Base-by-base conservation (phyloP, 2,113 vertebrate genomes). In the Corapipo altera region DNA sequence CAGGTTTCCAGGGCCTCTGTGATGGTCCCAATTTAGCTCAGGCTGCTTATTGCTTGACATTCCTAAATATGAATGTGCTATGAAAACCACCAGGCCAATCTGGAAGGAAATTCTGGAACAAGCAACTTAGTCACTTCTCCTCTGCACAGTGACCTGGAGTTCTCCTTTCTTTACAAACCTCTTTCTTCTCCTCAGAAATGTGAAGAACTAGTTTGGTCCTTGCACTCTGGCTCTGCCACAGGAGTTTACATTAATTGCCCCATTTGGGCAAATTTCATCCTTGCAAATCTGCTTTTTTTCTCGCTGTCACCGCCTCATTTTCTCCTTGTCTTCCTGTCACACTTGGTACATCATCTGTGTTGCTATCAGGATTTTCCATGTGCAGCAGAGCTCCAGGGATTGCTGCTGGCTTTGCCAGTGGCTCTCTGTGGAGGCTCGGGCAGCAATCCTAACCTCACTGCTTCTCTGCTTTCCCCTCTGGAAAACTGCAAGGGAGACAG, bases 1-100 rank as follows among this genome's bases (percentile, higher is more conserved):
- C 88, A n/a, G 52, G 23, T 94, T 95, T 72, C 90, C 95, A 94
- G 81, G 52, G 85, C 69, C 59, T 81, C 88, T 30, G 44, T 3
- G 39, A 48, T 61, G 83, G 52, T 80, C 92, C 75, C 71, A 35
- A 5, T 93, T 96, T 93, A 96, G 92, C 79, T 88, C 85, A 52
- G 93, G 33, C 93, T 90, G 82, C 69, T 77, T 18, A 33, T 64
- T 46, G 82, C 75, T 81, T 94, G 90, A 86, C 88, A 37, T 77
- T 84, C 43, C 90, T 57, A 64, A 89, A 51, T 11, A 37, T 1
- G 58, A 89, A 18, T 5, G 55, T 90, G 64, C 51, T 41, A 3
- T 0, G 0, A 72, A 61, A 39, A 35, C 9, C 24, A 64, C 62
- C 85, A 71, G 64, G 74, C 85, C n/a, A 32, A 8, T 35, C 51